Base-by-base conservation (phyloP, 2,888 invertebrate genomes). In the Ctena decussata region DNA sequence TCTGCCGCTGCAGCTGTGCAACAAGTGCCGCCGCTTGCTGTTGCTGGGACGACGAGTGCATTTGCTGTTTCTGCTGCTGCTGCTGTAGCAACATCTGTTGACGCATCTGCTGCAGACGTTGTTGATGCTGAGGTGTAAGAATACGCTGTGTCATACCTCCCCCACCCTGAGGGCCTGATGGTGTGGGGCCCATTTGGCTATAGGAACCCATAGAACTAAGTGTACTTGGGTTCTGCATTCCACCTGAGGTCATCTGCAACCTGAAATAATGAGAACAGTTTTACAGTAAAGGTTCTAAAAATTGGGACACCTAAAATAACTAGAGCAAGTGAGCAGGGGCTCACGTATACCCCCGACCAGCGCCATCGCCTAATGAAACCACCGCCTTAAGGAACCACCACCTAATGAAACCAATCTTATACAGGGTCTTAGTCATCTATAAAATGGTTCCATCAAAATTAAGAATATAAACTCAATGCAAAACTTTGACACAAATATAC, bases 11-110 rank as follows among this genome's bases (percentile, higher is more conserved):
- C 21, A 93, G 86, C 75, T 93, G 93, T 2, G 93, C 94, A 37
- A 93, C 92, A 49, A 93, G 87, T 1, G 92, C 92, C 0, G 93
- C 91, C n/a, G 90, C 91, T 95, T 93, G 93, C 76, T 96, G 96
- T 60, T 96, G 96, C 69, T 94, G 93, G 86, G 8, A 94, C 79
- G 95, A 97, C 94, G 95, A 96, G 91, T 89, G 86, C 69, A 81
- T 80, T 57, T 87, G 96, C 91, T 96, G 96, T 87, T 94, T 96
- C 92, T 95, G 90, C 53, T 93, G 95, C 79, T 92, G 78, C 24
- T 77, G 79, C 53, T 81, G 84, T 53, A 77, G 77, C 15, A 79
- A 70, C 82, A 88, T 65, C 69, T 87, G 85, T 30, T 84, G 86
- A n/a, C 85, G 87, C 83, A 91, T 85, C 80, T 96, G 96, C 93